Evolutionary conservation across 1,140 invertebrate genomes (phyloP), one percentile per base, ranked within the genome.

Genomic region (Popillia japonica): DNA sequence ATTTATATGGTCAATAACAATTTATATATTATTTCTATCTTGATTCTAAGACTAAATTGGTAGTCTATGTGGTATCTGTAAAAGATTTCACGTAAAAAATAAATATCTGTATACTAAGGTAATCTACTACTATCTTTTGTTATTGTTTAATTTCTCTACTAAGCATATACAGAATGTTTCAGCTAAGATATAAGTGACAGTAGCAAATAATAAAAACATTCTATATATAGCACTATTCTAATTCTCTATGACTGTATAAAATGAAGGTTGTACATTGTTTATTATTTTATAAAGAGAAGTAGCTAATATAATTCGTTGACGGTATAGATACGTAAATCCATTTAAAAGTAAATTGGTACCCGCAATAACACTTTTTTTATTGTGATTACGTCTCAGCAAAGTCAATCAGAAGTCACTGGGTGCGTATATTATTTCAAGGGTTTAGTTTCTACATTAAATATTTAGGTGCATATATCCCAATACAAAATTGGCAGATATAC

Each of bases 201-300:
- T 8, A 64, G 23, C 61, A 64, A 64, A 64, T 23, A 64, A 61
- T 14, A 61, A 61, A 64, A 64, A 64, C 61, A 64, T 64, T 64
- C 61, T 64, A 22, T 64, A 64, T 64, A 64, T 64, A 64, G 61
- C 61, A 64, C 61, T 64, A 64, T 64, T 64, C 61, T 64, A 64
- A 64, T 64, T 64, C n/a, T 20, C 61, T 64, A 64, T 64, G 23
- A 20, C 3, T 64, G 20, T 64, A 27, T 64, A 64, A n/a, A 48
- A 48, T 48, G 44, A 48, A 48, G 44, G 11, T 48, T 48, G 44
- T 48, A 48, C 44, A 48, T 48, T 48, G 44, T 48, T 48, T 48
- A 48, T 48, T n/a, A 0, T 48, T 48, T 48, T 48, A 48, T 48
- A 48, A 48, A 4, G 44, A n/a, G 3, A 11, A n/a, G 17, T 48